Percentiles rank a stretch among this genome's conserved stretches.
phyloP scores from a whole-genome alignment of 2,888 invertebrate species.

The Timandra comae region DNA sequence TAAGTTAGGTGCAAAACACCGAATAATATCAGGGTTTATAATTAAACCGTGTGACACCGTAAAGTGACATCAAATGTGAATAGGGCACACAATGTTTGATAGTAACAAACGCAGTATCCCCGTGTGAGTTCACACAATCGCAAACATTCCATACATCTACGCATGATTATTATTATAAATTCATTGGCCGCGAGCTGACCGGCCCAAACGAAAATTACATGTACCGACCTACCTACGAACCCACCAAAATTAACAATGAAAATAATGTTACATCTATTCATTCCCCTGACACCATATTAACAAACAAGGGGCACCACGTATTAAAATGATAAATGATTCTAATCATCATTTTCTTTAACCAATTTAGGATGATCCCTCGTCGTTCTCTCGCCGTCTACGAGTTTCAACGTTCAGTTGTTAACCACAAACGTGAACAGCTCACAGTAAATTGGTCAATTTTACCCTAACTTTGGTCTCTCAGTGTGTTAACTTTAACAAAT shows the following conservation, averaged over 20 bases:
- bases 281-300: slow-evolving; percentile 66
- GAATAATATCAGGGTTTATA: no score
- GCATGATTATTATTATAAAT: slow-evolving; percentile 30
- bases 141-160: no score
- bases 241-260: slow-evolving; percentile 67
- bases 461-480: slow-evolving; percentile 53
- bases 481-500: slow-evolving; percentile 72
- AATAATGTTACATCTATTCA: slow-evolving; percentile 69
- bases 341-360: slow-evolving; percentile 58
- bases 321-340: slow-evolving; percentile 73
- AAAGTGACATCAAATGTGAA: background rate
- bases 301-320: slow-evolving; percentile 66
- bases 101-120: slow-evolving; percentile 11
- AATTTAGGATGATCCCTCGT: slow-evolving; percentile 16
- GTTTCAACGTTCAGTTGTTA: no score
- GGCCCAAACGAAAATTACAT: slow-evolving; percentile 39
- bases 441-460: slow-evolving; percentile 32
- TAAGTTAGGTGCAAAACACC: no score
- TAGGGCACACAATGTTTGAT: slow-evolving; percentile 2
- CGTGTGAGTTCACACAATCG: slow-evolving; percentile 15
- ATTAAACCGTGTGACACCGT: no score
- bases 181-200: slow-evolving; percentile 32
- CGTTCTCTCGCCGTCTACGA: no score
- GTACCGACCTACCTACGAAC: slow-evolving; percentile 39
- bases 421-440: slow-evolving; percentile 24